Evolutionary conservation across 2,113 vertebrate genomes (phyloP), one percentile per base, ranked within the genome.

Genomic region (Gallinago paraguaiae): DNA sequence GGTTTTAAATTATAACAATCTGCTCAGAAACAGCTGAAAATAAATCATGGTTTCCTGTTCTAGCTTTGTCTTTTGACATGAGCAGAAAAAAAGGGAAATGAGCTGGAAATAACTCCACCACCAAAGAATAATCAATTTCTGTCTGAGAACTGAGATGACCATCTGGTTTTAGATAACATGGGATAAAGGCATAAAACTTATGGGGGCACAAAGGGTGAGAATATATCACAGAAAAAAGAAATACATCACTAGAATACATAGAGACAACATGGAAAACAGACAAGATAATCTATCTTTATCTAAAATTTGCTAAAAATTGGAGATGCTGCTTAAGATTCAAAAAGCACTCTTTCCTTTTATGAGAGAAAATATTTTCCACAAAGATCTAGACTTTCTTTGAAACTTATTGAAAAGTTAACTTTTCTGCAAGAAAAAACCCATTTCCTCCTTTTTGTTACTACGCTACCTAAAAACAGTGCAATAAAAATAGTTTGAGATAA

Each of bases 91-190:
- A 53, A 59, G 14, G 50, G 63, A 93, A 91, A 75, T 68, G 9
- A 94, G 86, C 25, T 68, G 18, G 68, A 92, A 90, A 91, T 80
- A 91, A 75, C 12, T 67, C 24, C 22, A 50, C 22, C 17, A 60
- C 11, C 76, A 76, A 4, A 59, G 54, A 82, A 79, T 80, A 72
- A 91, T 77, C 53, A 54, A 18, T 53, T 88, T 92, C 30, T 69
- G 13, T 57, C 61, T 80, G 50, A 93, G 45, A 91, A 82, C n/a
- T 57, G 17, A 76, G 57, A 76, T 76, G 59, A 53, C 75, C 82
- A 93, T 86, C 68, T 91, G 41, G 25, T n/a, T 97, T 96, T 92
- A 48, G 20, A 59, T 56, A 70, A 85, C 24, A 79, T 2, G 7
- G 25, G 41, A 88, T 67, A 90, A 80, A 93, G 3, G 25, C 10